Evolutionary conservation across 2,888 invertebrate species (phyloP).

Genomic region (Lasius fuliginosus): DNA sequence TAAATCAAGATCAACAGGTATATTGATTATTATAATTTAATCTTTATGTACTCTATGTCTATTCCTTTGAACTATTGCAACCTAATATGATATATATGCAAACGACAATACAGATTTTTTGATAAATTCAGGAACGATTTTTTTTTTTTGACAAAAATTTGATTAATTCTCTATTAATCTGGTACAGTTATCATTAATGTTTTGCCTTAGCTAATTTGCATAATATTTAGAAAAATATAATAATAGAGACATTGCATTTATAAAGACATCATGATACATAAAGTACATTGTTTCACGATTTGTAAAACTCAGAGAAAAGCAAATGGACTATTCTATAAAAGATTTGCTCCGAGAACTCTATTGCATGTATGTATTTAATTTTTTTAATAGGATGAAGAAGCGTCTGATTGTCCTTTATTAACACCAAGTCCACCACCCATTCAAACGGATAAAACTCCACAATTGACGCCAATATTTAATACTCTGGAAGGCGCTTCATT

Average conservation of each 20-base stretch:
- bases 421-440: slow-evolving; percentile 89
- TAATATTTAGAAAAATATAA: background rate
- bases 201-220: background rate
- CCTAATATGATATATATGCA: background rate
- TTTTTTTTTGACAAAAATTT: background rate
- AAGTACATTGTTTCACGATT: background rate
- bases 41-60: background rate
- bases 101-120: too few relatives aligned
- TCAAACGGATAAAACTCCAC: slow-evolving; percentile 82
- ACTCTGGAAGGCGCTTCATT: slow-evolving; percentile 78
- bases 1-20: slow-evolving; percentile 82
- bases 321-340: background rate
- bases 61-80: background rate
- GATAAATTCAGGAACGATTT: background rate
- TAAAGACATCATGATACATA: background rate
- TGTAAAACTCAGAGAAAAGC: slow-evolving; percentile 3
- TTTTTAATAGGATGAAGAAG: slow-evolving; percentile 87
- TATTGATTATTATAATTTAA: slow-evolving; percentile 59
- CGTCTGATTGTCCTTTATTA: slow-evolving; percentile 90
- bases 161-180: background rate
- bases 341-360: background rate
- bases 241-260: background rate
- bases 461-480: slow-evolving; percentile 77
- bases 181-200: background rate
- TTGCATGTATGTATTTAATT: slow-evolving; percentile 20